Conservation (phyloP, 2,797 vertebrate species). For the Eupleurogrammus muticus region DNA sequence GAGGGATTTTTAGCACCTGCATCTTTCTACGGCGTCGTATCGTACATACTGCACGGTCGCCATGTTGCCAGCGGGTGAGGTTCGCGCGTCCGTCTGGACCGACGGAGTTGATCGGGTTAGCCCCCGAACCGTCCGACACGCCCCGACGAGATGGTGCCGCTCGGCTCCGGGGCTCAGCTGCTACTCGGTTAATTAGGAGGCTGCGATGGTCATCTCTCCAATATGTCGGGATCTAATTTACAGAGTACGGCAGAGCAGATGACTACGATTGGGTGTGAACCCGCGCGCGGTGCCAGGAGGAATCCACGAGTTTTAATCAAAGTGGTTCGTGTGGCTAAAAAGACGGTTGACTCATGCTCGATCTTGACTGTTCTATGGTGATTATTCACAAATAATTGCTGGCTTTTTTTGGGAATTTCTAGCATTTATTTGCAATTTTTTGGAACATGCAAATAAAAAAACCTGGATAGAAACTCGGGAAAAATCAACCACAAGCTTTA, state of each 20-base stretch:
- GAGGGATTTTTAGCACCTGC: too few relatives aligned
- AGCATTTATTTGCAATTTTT: too few relatives aligned
- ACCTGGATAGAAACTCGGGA: too few relatives aligned
- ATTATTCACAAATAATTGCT: too few relatives aligned
- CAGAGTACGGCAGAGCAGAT: background rate
- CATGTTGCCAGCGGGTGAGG: conserved; percentile 34
- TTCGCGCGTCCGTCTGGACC: conserved; percentile 26
- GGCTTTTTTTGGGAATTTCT: too few relatives aligned
- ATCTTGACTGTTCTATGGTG: too few relatives aligned
- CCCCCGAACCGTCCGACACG: conserved; percentile 29
- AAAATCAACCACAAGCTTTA: background rate
- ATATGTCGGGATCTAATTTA: background rate
- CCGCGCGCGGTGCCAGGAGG: background rate
- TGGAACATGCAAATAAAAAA: too few relatives aligned
- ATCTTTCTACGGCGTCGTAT: too few relatives aligned
- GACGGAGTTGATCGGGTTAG: conserved; percentile 10
- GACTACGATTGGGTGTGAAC: conserved; percentile 1
- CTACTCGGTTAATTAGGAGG: background rate
- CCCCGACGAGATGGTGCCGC: background rate
- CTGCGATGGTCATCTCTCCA: background rate
- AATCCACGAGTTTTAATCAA: conserved; percentile 6
- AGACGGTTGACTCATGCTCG: background rate
- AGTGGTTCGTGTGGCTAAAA: background rate
- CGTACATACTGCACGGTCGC: conserved; percentile 15
- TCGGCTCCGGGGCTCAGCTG: background rate